Conservation (phyloP, 2,888 invertebrate genomes). For the Ormyrus labotus region DNA sequence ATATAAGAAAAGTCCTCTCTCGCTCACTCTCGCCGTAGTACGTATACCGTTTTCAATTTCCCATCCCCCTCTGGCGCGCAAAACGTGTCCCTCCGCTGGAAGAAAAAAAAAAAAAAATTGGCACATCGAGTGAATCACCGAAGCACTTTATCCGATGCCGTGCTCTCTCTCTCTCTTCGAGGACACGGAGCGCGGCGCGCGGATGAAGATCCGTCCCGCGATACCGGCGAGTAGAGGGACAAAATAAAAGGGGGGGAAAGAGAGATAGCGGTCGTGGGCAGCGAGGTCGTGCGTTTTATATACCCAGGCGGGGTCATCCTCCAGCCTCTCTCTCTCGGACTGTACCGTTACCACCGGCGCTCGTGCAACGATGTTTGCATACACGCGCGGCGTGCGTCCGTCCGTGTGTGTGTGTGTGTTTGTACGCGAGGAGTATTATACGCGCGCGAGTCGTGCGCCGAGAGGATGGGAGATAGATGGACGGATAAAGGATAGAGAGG, state of each 20-base stretch:
- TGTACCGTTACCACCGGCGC: constrained; percentile 33
- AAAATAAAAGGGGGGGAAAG: constrained; percentile 26
- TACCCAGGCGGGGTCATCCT: constrained; percentile 50
- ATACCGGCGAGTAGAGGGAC: background rate
- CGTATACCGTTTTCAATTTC: constrained; percentile 52
- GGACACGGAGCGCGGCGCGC: constrained; percentile 21
- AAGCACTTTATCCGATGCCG: constrained; percentile 49
- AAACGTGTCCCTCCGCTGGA: constrained; percentile 31
- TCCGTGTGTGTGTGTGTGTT: constrained; percentile 6
- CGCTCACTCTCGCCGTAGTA: constrained; percentile 11
- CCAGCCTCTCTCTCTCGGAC: constrained; percentile 12
- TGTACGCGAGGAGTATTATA: background rate
- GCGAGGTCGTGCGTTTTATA: constrained; percentile 53
- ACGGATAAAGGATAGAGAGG: constrained; percentile 25
- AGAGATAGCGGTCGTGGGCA: constrained; percentile 46
- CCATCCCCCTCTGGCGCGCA: constrained; percentile 19
- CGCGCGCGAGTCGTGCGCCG: background rate
- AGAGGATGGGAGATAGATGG: constrained; percentile 32
- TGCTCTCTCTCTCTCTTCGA: background rate
- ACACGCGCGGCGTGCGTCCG: background rate
- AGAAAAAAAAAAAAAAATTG: constrained; percentile 41
- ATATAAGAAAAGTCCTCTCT: constrained; percentile 29
- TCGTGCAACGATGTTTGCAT: background rate
- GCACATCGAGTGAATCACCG: constrained; percentile 46
- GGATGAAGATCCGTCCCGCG: constrained; percentile 32